Conservation (phyloP, 2,113 vertebrate genomes). For the Mellivora capensis region DNA sequence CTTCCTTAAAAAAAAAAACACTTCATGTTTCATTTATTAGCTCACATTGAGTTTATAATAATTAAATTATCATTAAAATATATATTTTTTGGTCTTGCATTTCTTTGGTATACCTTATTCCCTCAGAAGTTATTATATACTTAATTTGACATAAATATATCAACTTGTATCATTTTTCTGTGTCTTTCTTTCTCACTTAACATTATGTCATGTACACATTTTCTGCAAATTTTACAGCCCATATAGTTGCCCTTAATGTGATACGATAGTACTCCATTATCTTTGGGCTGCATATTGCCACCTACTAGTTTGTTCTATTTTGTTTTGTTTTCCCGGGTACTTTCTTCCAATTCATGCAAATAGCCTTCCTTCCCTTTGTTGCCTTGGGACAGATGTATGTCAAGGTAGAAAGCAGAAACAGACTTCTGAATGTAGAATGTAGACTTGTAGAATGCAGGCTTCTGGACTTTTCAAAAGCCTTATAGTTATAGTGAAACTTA, state of each 20-base stretch:
- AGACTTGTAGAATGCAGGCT: neutral
- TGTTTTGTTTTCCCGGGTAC: neutral
- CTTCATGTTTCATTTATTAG: neutral
- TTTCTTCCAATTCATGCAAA: neutral
- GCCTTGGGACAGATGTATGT: neutral
- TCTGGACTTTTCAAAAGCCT: neutral
- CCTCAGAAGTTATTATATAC: neutral
- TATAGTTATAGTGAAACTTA: neutral
- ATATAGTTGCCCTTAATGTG: neutral
- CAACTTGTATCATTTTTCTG: neutral
- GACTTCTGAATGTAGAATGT: neutral
- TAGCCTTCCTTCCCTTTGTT: neutral
- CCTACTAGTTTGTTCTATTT: neutral
- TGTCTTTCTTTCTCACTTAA: neutral
- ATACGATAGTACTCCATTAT: neutral
- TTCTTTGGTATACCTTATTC: neutral
- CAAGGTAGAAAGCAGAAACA: neutral
- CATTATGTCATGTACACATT: neutral
- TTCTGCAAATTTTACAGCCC: neutral
- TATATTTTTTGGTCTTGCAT: neutral
- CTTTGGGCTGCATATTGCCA: neutral
- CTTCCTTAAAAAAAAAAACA: neutral
- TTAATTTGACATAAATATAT: neutral
- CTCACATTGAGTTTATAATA: neutral
- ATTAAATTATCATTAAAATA: neutral